Conservation (phyloP, 2,113 vertebrate species). For the Myrmecophaga tridactyla region DNA sequence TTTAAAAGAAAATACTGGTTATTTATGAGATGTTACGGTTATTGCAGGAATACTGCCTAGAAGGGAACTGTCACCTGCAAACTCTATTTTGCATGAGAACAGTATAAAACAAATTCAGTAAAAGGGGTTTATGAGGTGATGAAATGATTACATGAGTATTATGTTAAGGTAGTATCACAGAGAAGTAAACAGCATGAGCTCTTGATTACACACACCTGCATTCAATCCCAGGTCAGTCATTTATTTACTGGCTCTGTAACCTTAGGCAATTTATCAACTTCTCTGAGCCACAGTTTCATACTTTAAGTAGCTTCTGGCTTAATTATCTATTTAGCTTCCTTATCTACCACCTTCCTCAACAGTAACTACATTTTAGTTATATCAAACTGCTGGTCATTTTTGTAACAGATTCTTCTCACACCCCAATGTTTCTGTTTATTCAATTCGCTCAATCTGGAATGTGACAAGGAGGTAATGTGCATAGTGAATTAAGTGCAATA, state of each 20-base stretch:
- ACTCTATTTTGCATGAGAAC: background rate
- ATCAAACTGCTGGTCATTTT: background rate
- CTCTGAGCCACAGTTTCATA: background rate
- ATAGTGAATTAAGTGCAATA: background rate
- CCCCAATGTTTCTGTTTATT: background rate
- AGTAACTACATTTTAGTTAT: background rate
- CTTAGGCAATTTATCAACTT: background rate
- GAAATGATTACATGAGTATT: background rate
- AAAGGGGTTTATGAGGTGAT: background rate
- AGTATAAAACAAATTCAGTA: background rate
- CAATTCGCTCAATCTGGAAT: background rate
- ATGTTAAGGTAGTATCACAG: background rate
- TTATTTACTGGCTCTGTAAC: background rate
- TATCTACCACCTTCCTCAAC: background rate
- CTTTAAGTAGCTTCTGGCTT: background rate
- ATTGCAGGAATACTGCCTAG: background rate
- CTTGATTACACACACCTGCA: background rate
- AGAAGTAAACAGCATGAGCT: background rate
- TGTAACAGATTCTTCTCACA: background rate
- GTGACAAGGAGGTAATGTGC: background rate
- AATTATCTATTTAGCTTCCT: background rate
- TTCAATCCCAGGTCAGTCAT: background rate
- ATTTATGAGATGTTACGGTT: background rate
- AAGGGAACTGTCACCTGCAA: background rate
- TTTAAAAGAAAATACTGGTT: background rate